phyloP scores from a whole-genome alignment of 2,113 vertebrate species.

The Astatoreochromis straeleni region DNA sequence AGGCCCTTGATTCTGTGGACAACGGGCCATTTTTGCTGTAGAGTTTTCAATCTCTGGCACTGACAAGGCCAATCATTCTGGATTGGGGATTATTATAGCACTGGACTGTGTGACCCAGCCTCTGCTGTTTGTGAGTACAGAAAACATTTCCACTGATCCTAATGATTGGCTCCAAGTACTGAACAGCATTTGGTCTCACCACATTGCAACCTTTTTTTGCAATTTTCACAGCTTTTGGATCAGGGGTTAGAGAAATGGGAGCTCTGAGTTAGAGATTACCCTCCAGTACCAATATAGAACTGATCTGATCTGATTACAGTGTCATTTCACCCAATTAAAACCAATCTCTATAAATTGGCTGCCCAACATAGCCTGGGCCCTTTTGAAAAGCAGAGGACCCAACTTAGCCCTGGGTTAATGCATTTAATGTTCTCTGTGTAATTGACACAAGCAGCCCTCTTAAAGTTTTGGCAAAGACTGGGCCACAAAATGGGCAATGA shows the following conservation, averaged over 20 bases:
- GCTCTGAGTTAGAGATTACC: constrained; percentile 1
- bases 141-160: background rate
- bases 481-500: background rate
- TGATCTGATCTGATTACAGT: constrained; percentile 21
- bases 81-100: background rate
- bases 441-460: background rate
- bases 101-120: background rate
- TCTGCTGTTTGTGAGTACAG: background rate
- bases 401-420: constrained; percentile 2
- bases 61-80: constrained; percentile 25
- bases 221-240: background rate
- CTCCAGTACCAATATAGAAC: background rate
- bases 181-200: background rate
- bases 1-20: background rate
- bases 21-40: background rate
- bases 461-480: background rate
- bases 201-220: background rate
- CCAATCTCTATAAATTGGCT: background rate
- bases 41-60: constrained; percentile 25
- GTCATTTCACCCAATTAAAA: constrained; percentile 19
- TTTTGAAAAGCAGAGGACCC: constrained; percentile 9
- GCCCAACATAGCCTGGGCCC: background rate
- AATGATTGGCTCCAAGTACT: background rate
- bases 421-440: constrained; percentile 28
- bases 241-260: background rate